Base-by-base conservation (phyloP, 2,888 invertebrate genomes). In the Bursaphelenchus okinawaensis region DNA sequence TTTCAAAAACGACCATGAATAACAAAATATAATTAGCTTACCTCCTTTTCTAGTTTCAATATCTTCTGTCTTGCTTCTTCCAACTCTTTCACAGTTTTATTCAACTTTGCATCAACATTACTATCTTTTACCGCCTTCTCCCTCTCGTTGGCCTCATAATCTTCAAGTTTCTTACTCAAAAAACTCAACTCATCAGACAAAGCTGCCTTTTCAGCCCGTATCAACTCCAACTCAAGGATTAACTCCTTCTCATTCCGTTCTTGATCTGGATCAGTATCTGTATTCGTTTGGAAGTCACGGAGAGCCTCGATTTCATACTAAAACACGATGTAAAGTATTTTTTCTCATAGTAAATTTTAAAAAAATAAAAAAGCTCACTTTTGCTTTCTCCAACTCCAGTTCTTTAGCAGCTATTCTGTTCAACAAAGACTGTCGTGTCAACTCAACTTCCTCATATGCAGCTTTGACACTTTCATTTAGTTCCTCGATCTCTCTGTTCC, bases 311-410 rank as follows among this genome's bases (percentile, higher is more conserved):
- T 56, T 24, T 56, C 56, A 4, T 56, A 27, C 56, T 56, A 27
- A 56, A 56, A 19, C 20, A 56, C 6, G n/a, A 40, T 40, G n/a
- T 16, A 4, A 40, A 40, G n/a, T n/a, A n/a, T n/a, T n/a, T n/a
- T n/a, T n/a, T n/a, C n/a, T 40, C 40, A 40, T 40, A 40, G 19
- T 4, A n/a, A 4, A 52, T 19, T 7, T n/a, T 9, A n/a, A 52
- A n/a, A 52, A n/a, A n/a, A n/a, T 8, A 9, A 9, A 22, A 52
- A 22, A 19, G 2, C 29, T 4, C 29, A 56, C 56, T 26, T 56
- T 23, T 9, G 56, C 56, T 24, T 56, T 56, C 19, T 56, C 56
- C 56, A 56, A 56, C 26, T 56, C 56, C 26, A 56, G 26, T 24
- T 56, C 56, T 24, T 56, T 56, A 12, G 56, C 56, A 12, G 56